Percentiles rank a stretch among this genome's conserved stretches.
phyloP scores from a whole-genome alignment of 1,140 invertebrate species.

The Drosophila melanogaster region Release_6_plus_ISO1_MT NT_033777.3:6296501-6297000 shows the following conservation, averaged over 20 bases:
- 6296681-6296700: conserved; percentile 44
- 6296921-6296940: conserved; percentile 76
- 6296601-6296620: too few species aligned
- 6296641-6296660: too few species aligned
- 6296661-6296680: conserved; percentile 17
- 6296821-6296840: conserved; percentile 27
- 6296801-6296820: conserved; percentile 33
- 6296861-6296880: conserved; percentile 59
- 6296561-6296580: too few species aligned
- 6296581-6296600: too few species aligned
- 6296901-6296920: conserved; percentile 55
- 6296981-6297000: conserved; percentile 66
- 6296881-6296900: conserved; percentile 56
- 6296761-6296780: conserved; percentile 77
- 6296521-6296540: too few species aligned
- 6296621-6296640: neutral
- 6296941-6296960: conserved; percentile 47
- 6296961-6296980: conserved; percentile 59
- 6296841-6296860: conserved; percentile 68
- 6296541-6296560: too few species aligned
- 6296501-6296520: too few species aligned
- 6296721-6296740: conserved; percentile 70
- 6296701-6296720: conserved; percentile 37
- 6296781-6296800: conserved; percentile 46
- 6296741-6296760: conserved; percentile 79